Evolutionary conservation across 1,140 invertebrate genomes (phyloP).

Genomic region (Scaptodrosophila lebanonensis): DNA sequence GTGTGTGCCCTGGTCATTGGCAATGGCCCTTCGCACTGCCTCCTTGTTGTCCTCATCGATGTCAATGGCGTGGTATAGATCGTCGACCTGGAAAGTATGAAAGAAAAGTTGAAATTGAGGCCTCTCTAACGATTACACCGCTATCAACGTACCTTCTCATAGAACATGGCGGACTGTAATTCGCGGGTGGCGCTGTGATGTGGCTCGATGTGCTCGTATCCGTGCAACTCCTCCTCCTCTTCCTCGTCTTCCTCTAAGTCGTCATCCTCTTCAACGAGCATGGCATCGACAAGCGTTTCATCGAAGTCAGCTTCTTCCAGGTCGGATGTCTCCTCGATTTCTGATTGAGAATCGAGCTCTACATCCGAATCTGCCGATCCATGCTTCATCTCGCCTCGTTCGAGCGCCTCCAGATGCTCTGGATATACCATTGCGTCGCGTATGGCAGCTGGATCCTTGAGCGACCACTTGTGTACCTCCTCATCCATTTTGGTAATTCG

Average conservation of each 20-base stretch:
- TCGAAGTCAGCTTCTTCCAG: constrained; percentile 78
- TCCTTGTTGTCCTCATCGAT: constrained; percentile 78
- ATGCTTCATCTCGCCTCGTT: constrained; percentile 91
- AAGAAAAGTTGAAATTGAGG: neutral
- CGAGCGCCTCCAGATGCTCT: constrained; percentile 87
- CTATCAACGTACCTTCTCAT: constrained; percentile 16
- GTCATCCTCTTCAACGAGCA: constrained; percentile 69
- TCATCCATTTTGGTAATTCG: constrained; percentile 98
- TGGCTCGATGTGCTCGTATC: neutral
- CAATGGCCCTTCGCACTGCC: constrained; percentile 75
- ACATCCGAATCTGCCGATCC: constrained; percentile 79
- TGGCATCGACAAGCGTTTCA: constrained; percentile 74
- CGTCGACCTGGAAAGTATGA: constrained; percentile 49
- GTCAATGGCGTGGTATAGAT: constrained; percentile 79
- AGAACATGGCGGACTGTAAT: constrained; percentile 2
- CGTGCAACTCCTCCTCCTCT: constrained; percentile 55
- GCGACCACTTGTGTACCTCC: constrained; percentile 96
- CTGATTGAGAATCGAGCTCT: constrained; percentile 79
- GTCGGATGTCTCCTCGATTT: constrained; percentile 77
- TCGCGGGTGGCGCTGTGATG: neutral
- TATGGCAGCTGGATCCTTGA: constrained; percentile 92
- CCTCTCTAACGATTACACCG: no score
- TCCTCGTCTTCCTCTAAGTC: constrained; percentile 41
- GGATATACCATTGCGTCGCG: constrained; percentile 94
- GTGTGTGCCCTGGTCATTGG: constrained; percentile 24